phyloP scores from a whole-genome alignment of 2,797 vertebrate genomes.

The Rhyacichthys aspro region DNA sequence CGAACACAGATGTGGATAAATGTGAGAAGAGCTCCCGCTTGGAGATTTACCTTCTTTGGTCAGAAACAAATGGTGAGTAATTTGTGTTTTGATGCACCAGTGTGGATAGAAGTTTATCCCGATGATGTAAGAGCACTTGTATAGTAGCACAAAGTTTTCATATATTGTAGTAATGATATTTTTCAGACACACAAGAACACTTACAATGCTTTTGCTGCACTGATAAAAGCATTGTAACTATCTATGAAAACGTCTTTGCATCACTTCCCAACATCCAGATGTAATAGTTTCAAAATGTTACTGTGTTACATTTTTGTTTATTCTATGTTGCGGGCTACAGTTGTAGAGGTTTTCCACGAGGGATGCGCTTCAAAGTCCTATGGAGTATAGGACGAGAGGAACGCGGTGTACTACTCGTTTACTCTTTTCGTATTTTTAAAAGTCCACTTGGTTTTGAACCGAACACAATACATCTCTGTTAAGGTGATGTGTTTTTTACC shows the following conservation, averaged over 20 bases:
- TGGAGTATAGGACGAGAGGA: conserved; percentile 30
- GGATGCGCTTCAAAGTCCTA: conserved; percentile 48
- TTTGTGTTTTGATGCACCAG: conserved; percentile 18
- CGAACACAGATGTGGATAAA: conserved; percentile 73
- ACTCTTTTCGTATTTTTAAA: not conserved
- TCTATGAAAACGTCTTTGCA: conserved; percentile 10
- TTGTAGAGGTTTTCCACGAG: conserved; percentile 60
- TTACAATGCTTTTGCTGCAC: not conserved
- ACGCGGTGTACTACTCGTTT: conserved; percentile 37
- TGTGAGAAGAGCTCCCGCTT: conserved; percentile 29
- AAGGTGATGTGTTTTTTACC: not conserved
- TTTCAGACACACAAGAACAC: too few species aligned
- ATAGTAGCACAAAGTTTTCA: conserved; percentile 10
- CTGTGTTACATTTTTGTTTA: conserved; percentile 42
- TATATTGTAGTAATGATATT: too few species aligned
- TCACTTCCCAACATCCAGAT: not conserved
- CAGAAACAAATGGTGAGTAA: conserved; percentile 69
- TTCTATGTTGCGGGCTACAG: conserved; percentile 29
- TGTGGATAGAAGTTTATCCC: conserved; percentile 11
- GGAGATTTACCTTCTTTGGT: conserved; percentile 37
- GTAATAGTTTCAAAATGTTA: conserved; percentile 29
- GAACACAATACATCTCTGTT: conserved; percentile 3
- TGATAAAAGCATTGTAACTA: not conserved
- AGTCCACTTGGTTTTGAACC: not conserved
- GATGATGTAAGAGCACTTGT: conserved; percentile 20